These are phyloP conservation scores for Heterotilapia buettikoferi DNA, from an alignment of 2,113 vertebrate species.

Conservation along the genomic window DNA sequence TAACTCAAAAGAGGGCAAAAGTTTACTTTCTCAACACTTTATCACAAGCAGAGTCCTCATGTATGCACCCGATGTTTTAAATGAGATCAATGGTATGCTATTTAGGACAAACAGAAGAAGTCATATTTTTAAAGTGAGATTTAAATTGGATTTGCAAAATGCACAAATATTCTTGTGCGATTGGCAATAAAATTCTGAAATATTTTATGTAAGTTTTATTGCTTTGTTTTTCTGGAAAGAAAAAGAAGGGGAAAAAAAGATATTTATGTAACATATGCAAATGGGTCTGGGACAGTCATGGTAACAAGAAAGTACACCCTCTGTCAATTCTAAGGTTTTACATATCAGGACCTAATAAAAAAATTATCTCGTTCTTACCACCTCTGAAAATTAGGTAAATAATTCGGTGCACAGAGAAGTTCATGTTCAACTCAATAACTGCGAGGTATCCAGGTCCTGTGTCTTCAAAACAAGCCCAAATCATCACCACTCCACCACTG, in stretches of 20 bases:
- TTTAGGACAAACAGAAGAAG: neutral
- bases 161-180: rapidly evolving
- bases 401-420: neutral
- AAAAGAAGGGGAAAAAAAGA: neutral
- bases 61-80: neutral
- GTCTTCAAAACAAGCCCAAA: neutral
- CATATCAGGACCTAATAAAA: neutral
- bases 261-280: neutral
- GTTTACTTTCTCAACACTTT: neutral
- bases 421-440: neutral
- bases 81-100: neutral
- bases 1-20: neutral
- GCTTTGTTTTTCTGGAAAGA: neutral
- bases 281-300: rapidly evolving
- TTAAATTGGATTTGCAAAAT: neutral
- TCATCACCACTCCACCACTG: neutral
- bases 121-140: neutral
- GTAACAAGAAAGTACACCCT: neutral
- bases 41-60: neutral
- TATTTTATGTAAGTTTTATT: neutral
- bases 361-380: rapidly evolving
- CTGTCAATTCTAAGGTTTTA: neutral
- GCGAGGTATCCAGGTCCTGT: neutral
- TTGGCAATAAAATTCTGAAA: neutral
- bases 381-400: neutral